Percentiles rank a stretch among this genome's conserved stretches.
phyloP scores from a whole-genome alignment of 1,140 invertebrate species.

The Temnothorax longispinosus region DNA sequence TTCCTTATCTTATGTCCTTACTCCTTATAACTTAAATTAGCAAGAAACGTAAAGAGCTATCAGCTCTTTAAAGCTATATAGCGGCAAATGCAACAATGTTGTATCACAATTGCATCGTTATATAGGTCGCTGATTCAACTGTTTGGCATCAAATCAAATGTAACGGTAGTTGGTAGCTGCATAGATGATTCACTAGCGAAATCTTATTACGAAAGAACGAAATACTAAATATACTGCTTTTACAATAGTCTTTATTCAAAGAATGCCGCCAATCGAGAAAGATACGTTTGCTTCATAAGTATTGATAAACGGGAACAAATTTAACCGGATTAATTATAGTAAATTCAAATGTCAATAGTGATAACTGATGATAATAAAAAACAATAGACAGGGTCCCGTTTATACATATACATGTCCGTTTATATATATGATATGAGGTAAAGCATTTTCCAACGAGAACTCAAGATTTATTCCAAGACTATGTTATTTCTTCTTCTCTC shows the following conservation, averaged over 20 bases:
- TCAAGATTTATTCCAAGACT: neutral
- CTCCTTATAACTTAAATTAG: neutral
- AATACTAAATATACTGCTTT: neutral
- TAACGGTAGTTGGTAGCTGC: slow-evolving; percentile 5
- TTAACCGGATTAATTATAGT: neutral
- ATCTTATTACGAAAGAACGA: neutral
- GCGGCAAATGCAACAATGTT: slow-evolving; percentile 12
- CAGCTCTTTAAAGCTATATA: neutral
- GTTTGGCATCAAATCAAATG: slow-evolving; percentile 63
- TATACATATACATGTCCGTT: neutral
- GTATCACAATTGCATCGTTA: slow-evolving; percentile 29
- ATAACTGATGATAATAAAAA: slow-evolving; percentile 48
- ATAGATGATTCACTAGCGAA: slow-evolving; percentile 40
- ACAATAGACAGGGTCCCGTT: neutral
- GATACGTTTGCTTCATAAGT: slow-evolving; percentile 48
- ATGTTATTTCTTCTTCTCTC: neutral
- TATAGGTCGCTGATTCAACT: neutral
- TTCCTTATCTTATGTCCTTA: neutral
- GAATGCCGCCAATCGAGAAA: neutral
- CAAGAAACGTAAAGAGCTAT: neutral
- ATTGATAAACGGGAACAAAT: neutral
- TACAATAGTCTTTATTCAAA: neutral
- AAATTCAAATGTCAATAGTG: slow-evolving; percentile 30
- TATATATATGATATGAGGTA: too few relatives aligned
- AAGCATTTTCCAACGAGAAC: neutral